Conservation (phyloP, 2,113 vertebrate species). For the Saimiri boliviensis region DNA sequence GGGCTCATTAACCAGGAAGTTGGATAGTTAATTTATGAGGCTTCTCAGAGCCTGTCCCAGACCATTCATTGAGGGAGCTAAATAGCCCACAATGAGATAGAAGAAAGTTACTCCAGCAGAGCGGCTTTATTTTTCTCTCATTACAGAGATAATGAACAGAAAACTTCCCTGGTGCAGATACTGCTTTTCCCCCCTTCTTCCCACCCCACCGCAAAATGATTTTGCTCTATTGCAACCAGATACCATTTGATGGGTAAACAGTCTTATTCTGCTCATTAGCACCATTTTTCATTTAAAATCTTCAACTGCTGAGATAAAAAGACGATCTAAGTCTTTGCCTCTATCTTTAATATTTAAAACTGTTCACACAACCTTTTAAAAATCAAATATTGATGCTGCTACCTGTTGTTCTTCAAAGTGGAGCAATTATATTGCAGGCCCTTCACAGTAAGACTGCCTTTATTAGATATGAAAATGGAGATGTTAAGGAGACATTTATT, state of each 20-base stretch:
- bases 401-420: conserved; percentile 89
- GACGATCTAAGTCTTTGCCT: conserved; percentile 73
- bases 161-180: conserved; percentile 1
- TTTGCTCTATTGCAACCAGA: conserved; percentile 16
- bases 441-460: conserved; percentile 74
- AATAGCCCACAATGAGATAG: conserved; percentile 18
- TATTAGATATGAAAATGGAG: conserved; percentile 73
- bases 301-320: conserved; percentile 80
- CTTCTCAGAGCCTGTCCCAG: conserved; percentile 67
- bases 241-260: conserved; percentile 65
- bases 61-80: conserved; percentile 63
- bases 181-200: neutral
- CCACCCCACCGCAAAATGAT: neutral
- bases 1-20: conserved; percentile 82
- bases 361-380: conserved; percentile 82
- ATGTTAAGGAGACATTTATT: neutral
- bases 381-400: conserved; percentile 90
- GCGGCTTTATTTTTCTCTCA: conserved; percentile 39
- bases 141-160: conserved; percentile 63
- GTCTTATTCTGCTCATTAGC: conserved; percentile 80
- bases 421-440: conserved; percentile 82
- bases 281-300: conserved; percentile 75
- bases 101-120: conserved; percentile 37
- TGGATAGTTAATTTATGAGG: conserved; percentile 81
- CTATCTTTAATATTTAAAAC: conserved; percentile 82